Evolutionary conservation across 2,113 vertebrate species (phyloP).

Genomic region (Melanerpes formicivorus): DNA sequence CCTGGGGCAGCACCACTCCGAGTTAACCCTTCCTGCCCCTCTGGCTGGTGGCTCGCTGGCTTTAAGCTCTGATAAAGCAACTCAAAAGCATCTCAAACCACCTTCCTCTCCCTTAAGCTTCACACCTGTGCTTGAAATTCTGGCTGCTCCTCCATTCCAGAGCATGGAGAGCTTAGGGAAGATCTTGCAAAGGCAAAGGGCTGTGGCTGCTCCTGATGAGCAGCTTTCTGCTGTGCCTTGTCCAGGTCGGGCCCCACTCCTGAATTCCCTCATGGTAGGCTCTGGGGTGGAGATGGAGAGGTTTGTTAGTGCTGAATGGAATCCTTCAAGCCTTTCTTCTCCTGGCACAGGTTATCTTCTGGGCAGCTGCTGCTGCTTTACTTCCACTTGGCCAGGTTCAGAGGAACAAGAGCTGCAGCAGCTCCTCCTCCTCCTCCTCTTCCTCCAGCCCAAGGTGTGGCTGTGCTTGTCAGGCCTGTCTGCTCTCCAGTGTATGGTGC

Average conservation of each 20-base stretch:
- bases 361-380: background rate
- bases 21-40: background rate
- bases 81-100: background rate
- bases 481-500: background rate
- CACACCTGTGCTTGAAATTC: background rate
- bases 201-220: background rate
- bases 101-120: background rate
- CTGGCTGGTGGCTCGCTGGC: background rate
- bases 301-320: background rate
- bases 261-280: background rate
- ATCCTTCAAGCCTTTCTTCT: background rate
- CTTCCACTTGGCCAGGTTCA: background rate
- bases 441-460: background rate
- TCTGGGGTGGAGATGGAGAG: background rate
- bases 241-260: background rate
- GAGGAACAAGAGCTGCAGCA: background rate
- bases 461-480: background rate
- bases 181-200: background rate
- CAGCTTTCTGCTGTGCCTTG: background rate
- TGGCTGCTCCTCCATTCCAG: background rate
- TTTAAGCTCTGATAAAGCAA: background rate
- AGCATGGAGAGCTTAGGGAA: background rate
- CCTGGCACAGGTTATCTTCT: background rate
- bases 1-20: background rate
- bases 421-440: background rate